A percentile compares a stretch with the other conserved stretches of the same genome.
phyloP scores from a whole-genome alignment of 2,888 invertebrate species.

The Metopia argyrocephala region DNA sequence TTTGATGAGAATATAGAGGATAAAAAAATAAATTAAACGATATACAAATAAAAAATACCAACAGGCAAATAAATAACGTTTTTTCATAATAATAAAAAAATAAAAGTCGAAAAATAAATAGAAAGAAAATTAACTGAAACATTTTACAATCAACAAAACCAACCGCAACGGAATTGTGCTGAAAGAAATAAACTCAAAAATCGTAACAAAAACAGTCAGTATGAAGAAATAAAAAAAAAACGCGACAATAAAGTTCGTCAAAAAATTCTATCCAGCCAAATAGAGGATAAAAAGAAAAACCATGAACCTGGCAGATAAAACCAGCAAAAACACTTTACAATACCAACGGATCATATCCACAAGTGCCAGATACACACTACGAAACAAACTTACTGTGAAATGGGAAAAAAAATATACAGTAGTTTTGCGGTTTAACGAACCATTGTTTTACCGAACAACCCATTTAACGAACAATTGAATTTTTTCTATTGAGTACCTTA shows the following conservation, averaged over 20 bases:
- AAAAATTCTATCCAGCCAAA: slow-evolving; percentile 14
- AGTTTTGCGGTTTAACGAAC: no score
- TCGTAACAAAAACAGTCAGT: slow-evolving; percentile 17
- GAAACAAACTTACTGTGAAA: no score
- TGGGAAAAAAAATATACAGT: no score
- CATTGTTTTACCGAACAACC: no score
- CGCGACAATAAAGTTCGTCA: slow-evolving; percentile 3
- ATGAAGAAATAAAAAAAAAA: background rate
- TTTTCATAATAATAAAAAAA: slow-evolving; percentile 3
- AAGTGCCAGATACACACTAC: slow-evolving; percentile 27
- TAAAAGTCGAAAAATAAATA: slow-evolving; percentile 52
- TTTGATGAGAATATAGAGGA: slow-evolving; percentile 28
- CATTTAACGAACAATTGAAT: no score
- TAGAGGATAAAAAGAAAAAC: background rate
- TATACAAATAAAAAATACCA: slow-evolving; percentile 18
- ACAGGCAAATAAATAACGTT: slow-evolving; percentile 32
- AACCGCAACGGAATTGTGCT: slow-evolving; percentile 41
- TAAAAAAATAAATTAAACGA: slow-evolving; percentile 27
- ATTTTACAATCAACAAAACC: slow-evolving; percentile 43
- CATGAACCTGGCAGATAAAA: slow-evolving; percentile 52
- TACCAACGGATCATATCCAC: slow-evolving; percentile 44
- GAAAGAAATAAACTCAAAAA: slow-evolving; percentile 30
- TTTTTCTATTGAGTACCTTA: no score
- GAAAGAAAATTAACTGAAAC: slow-evolving; percentile 61
- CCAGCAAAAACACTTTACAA: slow-evolving; percentile 50